Conservation (phyloP, 92 coral and sea anemone genomes). For the Galaxea fascicularis region DNA sequence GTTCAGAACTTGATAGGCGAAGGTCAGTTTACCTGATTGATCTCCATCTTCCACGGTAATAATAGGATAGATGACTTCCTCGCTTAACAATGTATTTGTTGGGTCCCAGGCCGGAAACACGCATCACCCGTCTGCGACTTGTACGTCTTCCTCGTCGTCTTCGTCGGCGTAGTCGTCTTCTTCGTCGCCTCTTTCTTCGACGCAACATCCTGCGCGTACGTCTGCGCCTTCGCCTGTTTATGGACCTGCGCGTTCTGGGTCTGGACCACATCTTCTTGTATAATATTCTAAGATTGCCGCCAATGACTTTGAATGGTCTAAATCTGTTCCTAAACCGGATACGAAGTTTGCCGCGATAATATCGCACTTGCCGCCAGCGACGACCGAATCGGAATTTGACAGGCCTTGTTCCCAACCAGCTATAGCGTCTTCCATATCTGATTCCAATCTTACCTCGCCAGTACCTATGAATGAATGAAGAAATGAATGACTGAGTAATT, state of each 20-base stretch:
- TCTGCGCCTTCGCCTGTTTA: conserved; percentile 24
- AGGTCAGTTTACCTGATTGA: conserved; percentile 3
- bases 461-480: conserved; percentile 16
- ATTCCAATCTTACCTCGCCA: conserved; percentile 21
- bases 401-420: conserved; percentile 10
- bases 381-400: conserved; percentile 39
- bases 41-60: background rate
- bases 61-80: background rate
- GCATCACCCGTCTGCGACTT: conserved; percentile 28
- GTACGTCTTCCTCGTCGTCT: conserved; percentile 18
- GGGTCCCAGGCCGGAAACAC: background rate
- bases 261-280: background rate
- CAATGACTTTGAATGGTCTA: background rate
- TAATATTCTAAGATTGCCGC: background rate
- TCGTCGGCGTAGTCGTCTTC: conserved; percentile 22
- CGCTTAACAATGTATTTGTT: conserved; percentile 18
- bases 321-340: conserved; percentile 1
- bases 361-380: conserved; percentile 25
- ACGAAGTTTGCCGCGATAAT: conserved; percentile 37
- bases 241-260: conserved; percentile 21
- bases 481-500: too few species aligned
- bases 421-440: conserved; percentile 15
- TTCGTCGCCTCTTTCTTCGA: conserved; percentile 27
- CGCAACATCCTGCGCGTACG: conserved; percentile 33
- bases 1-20: background rate